Evolutionary conservation across 2,888 invertebrate genomes (phyloP), one percentile per base, ranked within the genome.

Genomic region (Tenthredo scrophulariae): DNA sequence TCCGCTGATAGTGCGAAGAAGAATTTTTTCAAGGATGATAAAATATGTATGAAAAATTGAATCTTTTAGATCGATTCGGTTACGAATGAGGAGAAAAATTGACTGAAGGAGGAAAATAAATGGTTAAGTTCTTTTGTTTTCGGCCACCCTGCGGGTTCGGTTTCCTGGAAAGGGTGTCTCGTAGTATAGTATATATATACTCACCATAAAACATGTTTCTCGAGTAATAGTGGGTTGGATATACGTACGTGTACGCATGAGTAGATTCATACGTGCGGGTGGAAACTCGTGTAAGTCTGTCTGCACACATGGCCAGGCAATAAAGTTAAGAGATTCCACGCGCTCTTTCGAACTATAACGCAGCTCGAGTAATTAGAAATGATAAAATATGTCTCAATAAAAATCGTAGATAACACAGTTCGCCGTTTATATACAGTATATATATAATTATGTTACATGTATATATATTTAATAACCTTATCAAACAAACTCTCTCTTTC

Each of bases 241-340:
- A 54, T 54, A n/a, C n/a, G 46, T 70, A 15, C 26, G 2, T 7
- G 5, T 37, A 70, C n/a, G 15, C 40, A 43, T 15, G 22, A 58
- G 58, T 58, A 58, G 58, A n/a, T 33, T 40, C 26, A 43, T 43
- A 43, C 43, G 40, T 43, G 9, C 54, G 29, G n/a, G n/a, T 50
- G 29, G 18, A 67, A 67, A 18, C 33, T 62, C 62, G 26, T 62
- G 26, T 62, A 62, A 9, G 62, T 62, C 62, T 62, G 54, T n/a
- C 26, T 43, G 22, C 54, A 77, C 77, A 77, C 77, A 74, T 43
- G 40, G 43, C 29, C 29, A 77, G 77, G 77, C 62, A 80, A 80
- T 80, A 62, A 80, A 80, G 40, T 80, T 80, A 62, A 80, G 80
- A 80, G 80, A 62, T 80, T 80, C 62, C 80, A 80, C 80, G 80